Percentiles rank a stretch among this genome's conserved stretches.
These are phyloP conservation scores for Rhyzopertha dominica DNA, from an alignment of 1,140 invertebrate species.

Conservation along the genomic window DNA sequence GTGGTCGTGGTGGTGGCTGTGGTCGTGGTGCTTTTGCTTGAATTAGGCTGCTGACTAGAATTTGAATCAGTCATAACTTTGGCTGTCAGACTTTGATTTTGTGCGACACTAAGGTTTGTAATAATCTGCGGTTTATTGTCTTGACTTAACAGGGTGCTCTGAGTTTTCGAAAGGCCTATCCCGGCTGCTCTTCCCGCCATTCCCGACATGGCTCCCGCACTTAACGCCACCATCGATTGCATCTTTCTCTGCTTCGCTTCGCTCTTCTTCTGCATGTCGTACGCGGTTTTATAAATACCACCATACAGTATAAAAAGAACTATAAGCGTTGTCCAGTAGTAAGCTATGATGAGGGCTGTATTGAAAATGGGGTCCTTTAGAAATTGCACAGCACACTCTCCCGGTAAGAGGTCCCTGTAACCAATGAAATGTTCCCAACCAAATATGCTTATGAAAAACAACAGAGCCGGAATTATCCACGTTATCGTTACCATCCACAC, in stretches of 20 bases:
- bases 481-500: constrained; percentile 94
- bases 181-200: constrained; percentile 84
- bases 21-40: constrained; percentile 53
- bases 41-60: constrained; percentile 58
- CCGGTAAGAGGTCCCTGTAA: constrained; percentile 76
- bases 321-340: constrained; percentile 95
- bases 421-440: constrained; percentile 99
- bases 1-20: constrained; percentile 56
- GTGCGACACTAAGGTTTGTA: constrained; percentile 13
- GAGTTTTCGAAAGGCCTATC: constrained; percentile 75
- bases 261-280: constrained; percentile 96
- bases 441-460: constrained; percentile 98
- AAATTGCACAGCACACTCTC: constrained; percentile 96
- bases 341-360: constrained; percentile 94
- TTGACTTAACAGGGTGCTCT: constrained; percentile 63
- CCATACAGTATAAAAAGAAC: constrained; percentile 93
- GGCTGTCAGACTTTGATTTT: constrained; percentile 19
- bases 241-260: constrained; percentile 91
- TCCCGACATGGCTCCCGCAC: constrained; percentile 80
- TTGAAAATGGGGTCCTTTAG: constrained; percentile 97
- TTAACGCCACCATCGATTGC: constrained; percentile 87
- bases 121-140: constrained; percentile 58
- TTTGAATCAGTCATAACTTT: constrained; percentile 51
- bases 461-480: constrained; percentile 93
- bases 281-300: constrained; percentile 97